A percentile compares a stretch with the other conserved stretches of the same genome.
Conservation (phyloP, 2,113 vertebrate species). For the Forbesichthys agassizii region DNA sequence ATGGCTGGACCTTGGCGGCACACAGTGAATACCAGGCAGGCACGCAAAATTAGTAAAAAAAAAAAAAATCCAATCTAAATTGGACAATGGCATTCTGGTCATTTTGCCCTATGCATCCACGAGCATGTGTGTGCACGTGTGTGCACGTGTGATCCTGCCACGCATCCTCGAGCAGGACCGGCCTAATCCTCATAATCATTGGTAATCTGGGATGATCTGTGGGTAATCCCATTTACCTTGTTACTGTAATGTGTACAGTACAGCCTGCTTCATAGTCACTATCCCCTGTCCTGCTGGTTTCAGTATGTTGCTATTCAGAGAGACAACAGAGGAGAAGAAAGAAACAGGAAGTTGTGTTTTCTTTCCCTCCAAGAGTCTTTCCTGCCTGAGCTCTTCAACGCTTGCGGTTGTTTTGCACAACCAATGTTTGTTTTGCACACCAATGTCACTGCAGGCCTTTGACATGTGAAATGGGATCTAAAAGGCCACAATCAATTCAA, state of each 20-base stretch:
- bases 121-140: conserved; percentile 12
- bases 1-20: too few relatives aligned
- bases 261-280: too few relatives aligned
- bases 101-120: too few relatives aligned
- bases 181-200: conserved; percentile 21
- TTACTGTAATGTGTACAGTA: conserved; percentile 59
- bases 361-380: not conserved
- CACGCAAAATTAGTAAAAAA: too few relatives aligned
- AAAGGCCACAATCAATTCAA: not conserved
- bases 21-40: too few relatives aligned
- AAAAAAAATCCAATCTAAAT: too few relatives aligned
- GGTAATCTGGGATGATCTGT: conserved; percentile 54
- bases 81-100: too few relatives aligned
- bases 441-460: not conserved
- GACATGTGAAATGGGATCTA: not conserved
- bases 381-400: not conserved
- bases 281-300: too few relatives aligned
- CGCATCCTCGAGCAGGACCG: conserved; percentile 34
- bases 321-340: too few relatives aligned
- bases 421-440: too few relatives aligned
- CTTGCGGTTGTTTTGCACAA: not conserved
- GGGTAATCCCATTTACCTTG: conserved; percentile 57
- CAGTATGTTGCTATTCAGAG: too few relatives aligned
- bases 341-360: too few relatives aligned
- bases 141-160: conserved; percentile 27